Base-by-base conservation (phyloP, 2,113 vertebrate genomes). In the Gadus macrocephalus region DNA sequence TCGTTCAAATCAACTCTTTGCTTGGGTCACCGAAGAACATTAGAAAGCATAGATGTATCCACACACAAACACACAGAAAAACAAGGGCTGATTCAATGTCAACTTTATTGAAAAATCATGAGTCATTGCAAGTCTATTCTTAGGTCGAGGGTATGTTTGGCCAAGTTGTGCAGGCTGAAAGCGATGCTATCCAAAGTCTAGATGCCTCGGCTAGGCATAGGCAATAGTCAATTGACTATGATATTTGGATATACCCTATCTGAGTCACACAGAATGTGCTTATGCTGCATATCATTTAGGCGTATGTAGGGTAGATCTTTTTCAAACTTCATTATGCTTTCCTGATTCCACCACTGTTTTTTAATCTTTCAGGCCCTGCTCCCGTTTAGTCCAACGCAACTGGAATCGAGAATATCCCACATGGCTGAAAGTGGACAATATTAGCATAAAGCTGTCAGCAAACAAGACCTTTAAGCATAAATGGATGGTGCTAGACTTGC, bases 71-170 rank as follows among this genome's bases (percentile, higher is more conserved):
- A 68, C 42, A 76, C 27, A 67, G 65, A 67, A 31, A 71, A 70
- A 85, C n/a, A 31, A 68, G 66, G 74, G 70, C 77, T 64, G 74
- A 75, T 76, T 83, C 77, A 74, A 84, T n/a, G n/a, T 75, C 73
- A 27, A 62, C 86, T 84, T 85, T 83, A 86, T 86, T 92, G 83
- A 81, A 84, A 85, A 85, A 87, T 84, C 86, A 85, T 91, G 87
- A 90, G 77, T 90, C 88, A 92, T 35, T 59, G 73, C n/a, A 76
- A 67, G 71, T 75, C 81, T 91, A 89, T 91, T 92, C 83, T 87
- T 85, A 84, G 84, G 76, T 81, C 4, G 58, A 25, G 65, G 62
- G 83, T 80, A 72, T 83, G 75, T 80, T 84, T 85, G 82, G 64
- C 79, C 76, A 83, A 81, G 72, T 83, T 84, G 70, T 83, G 77